These are phyloP conservation scores for Drosophila lacteicornis DNA, from an alignment of 1,140 invertebrate genomes.

Conservation along the genomic window DNA sequence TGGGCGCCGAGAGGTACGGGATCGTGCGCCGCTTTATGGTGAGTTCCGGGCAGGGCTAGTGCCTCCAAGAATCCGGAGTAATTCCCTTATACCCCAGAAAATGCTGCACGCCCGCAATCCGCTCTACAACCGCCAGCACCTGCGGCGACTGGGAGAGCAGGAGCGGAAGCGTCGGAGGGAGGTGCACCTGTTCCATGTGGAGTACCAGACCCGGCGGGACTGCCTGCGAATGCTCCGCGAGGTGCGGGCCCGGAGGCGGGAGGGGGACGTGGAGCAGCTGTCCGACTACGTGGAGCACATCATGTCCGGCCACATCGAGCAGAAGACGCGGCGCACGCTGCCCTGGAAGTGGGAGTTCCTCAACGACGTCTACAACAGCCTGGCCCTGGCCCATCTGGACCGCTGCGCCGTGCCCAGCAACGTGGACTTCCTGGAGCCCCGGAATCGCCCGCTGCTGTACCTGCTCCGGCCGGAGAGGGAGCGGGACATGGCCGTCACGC, in stretches of 20 bases:
- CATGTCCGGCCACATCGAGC: constrained; percentile 56
- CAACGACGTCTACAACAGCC: constrained; percentile 72
- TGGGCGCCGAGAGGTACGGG: constrained; percentile 35
- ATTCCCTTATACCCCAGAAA: constrained; percentile 43
- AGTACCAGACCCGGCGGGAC: constrained; percentile 66
- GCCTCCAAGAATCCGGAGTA: too few species aligned
- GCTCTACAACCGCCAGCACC: constrained; percentile 51
- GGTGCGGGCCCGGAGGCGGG: constrained; percentile 24
- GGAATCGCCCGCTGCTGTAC: constrained; percentile 41
- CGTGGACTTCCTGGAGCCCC: constrained; percentile 37
- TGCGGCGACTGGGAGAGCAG: constrained; percentile 4
- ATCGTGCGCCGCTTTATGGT: constrained; percentile 59
- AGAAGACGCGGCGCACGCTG: constrained; percentile 68
- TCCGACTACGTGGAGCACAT: constrained; percentile 63
- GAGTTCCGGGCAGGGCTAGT: neutral
- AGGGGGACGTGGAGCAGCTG: constrained; percentile 42
- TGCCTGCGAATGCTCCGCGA: constrained; percentile 60
- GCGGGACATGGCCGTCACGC: neutral
- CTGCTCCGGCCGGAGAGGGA: constrained; percentile 27
- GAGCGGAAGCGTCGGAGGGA: constrained; percentile 23
- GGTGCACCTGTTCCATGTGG: constrained; percentile 44
- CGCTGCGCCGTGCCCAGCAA: constrained; percentile 39
- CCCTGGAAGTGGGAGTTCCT: constrained; percentile 81
- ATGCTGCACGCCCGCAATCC: constrained; percentile 73
- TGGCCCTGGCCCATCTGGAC: constrained; percentile 66